Evolutionary conservation across 23 tunicate species (phyloP).

Genomic region (Phallusia fumigata): DNA sequence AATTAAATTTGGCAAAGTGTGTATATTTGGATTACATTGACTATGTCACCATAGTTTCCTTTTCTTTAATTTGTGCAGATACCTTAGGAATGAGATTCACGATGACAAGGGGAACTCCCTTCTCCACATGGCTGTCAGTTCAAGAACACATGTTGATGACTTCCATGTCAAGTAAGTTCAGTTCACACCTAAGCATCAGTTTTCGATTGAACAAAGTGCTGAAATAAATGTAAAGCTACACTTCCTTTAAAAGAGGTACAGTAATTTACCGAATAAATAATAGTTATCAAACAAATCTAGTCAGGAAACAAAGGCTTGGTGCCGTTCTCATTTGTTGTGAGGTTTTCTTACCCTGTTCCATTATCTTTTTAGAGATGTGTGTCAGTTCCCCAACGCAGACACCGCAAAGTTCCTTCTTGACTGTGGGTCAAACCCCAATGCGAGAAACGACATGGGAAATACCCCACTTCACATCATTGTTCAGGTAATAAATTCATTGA

Average conservation of each 20-base stretch:
- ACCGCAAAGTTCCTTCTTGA: slow-evolving; percentile 48
- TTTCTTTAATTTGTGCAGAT: slow-evolving; percentile 26
- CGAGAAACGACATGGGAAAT: slow-evolving; percentile 33
- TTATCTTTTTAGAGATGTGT: slow-evolving; percentile 47
- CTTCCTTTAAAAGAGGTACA: no score
- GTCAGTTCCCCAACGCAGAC: slow-evolving; percentile 63
- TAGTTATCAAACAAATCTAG: no score
- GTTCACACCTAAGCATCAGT: no score
- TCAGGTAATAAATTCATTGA: slow-evolving; percentile 32
- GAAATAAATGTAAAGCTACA: no score
- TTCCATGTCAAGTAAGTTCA: slow-evolving; percentile 75
- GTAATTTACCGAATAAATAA: no score
- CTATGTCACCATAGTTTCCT: neutral
- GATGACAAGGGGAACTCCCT: slow-evolving; percentile 37
- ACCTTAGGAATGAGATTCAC: slow-evolving; percentile 38
- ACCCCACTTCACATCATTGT: slow-evolving; percentile 77
- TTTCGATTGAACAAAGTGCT: no score
- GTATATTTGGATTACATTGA: no score
- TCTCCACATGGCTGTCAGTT: slow-evolving; percentile 56
- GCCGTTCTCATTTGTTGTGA: no score
- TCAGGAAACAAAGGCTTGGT: no score
- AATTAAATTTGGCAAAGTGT: no score
- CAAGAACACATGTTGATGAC: slow-evolving; percentile 63
- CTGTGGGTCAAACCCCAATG: slow-evolving; percentile 73
- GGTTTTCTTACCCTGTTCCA: no score